Conservation (phyloP, 2,113 vertebrate species). For the Passerina amoena region DNA sequence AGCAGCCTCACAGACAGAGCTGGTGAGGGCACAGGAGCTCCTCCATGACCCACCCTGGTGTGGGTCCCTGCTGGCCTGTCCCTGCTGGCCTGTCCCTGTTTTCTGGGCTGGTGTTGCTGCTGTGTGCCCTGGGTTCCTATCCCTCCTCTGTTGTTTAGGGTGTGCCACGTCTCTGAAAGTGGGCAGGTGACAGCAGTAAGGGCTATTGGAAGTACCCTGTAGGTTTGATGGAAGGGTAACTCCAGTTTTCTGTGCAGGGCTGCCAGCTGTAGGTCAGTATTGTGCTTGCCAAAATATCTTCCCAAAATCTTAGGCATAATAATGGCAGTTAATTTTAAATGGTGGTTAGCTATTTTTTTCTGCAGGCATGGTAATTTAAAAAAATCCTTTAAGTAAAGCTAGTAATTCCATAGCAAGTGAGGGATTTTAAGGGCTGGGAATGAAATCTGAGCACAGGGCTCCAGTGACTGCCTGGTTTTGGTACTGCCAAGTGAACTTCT, state of each 20-base stretch:
- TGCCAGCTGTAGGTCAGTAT: neutral
- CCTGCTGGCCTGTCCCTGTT: fast-evolving
- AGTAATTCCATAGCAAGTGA: neutral
- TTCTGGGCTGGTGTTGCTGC: neutral
- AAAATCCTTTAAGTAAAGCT: neutral
- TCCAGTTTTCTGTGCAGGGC: neutral
- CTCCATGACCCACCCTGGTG: neutral
- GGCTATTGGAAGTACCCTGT: neutral
- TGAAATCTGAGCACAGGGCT: fast-evolving
- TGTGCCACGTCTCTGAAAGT: fast-evolving
- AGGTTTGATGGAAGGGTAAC: neutral
- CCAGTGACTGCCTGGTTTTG: neutral
- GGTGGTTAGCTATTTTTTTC: neutral
- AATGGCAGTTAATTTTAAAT: neutral
- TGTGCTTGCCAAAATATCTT: neutral
- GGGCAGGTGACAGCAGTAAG: neutral
- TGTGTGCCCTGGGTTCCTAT: neutral
- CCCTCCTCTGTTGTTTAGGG: neutral
- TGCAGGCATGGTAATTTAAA: neutral
- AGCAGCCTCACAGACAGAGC: fast-evolving
- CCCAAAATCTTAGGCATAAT: neutral
- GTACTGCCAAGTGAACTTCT: fast-evolving
- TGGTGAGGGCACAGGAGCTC: neutral
- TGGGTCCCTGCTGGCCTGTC: neutral
- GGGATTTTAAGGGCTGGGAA: neutral